phyloP scores from a whole-genome alignment of 2,113 vertebrate species.

The Corapipo altera region DNA sequence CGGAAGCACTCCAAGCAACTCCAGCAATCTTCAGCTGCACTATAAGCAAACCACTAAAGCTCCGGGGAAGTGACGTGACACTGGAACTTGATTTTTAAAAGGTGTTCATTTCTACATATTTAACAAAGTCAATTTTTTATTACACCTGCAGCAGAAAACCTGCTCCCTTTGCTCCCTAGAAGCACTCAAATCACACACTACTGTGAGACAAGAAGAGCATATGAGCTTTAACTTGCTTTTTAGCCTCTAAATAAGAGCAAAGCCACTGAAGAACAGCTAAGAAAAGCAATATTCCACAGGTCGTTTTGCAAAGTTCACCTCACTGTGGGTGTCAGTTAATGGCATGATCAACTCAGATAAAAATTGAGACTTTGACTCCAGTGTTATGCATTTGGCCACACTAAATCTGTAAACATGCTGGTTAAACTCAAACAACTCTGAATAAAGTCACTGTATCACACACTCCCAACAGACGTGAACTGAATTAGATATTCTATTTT shows the following conservation, averaged over 20 bases:
- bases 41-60: background rate
- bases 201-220: background rate
- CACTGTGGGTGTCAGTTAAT: background rate
- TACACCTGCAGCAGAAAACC: background rate
- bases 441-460: background rate
- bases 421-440: slow-evolving; percentile 19
- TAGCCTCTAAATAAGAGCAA: background rate
- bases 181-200: background rate
- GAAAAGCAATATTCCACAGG: background rate
- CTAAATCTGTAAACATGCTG: slow-evolving; percentile 12
- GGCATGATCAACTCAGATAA: background rate
- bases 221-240: background rate
- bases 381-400: background rate
- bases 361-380: background rate
- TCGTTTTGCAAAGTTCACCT: background rate
- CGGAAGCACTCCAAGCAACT: background rate
- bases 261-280: background rate
- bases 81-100: background rate
- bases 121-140: background rate
- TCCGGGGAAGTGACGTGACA: background rate
- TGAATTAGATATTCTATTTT: slow-evolving; percentile 58
- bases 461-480: slow-evolving; percentile 55
- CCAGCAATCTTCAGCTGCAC: background rate
- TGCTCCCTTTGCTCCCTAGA: background rate
- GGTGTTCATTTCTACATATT: background rate